Base-by-base conservation (phyloP, 2,888 invertebrate species). In the Camponotus fellah region DNA sequence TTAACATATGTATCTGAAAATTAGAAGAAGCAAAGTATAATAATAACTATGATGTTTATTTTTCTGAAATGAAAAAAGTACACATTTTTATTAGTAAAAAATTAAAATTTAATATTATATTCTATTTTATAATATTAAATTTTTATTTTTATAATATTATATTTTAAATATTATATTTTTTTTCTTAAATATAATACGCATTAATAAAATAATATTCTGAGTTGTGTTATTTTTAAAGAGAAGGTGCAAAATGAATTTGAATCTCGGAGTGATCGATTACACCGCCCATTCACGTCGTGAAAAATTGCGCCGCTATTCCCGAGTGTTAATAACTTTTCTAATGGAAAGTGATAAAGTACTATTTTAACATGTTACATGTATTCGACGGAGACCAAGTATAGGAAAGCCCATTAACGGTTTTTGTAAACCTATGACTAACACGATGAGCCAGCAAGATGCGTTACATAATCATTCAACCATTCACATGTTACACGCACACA, bases 331-430 rank as follows among this genome's bases (percentile, higher is more conserved):
- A 79, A 71, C 79, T 79, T 71, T 79, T 79, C 71, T 71, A 79
- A 79, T 79, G 79, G 79, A 79, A 79, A 71, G 71, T 79, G 71
- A 79, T 79, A 79, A 79, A 79, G 71, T 79, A 71, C 79, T 79
- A 79, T 79, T 71, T 60, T 69, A 79, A 79, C 58, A 34, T 46
- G 79, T 79, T 79, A 79, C 69, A 34, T 71, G 79, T 21, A 60
- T 71, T 79, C 58, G 79, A 79, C 58, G 34, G 58, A 64, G 46
- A 46, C 62, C 34, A 34, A 79, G 69, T 43, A 53, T 8, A 58
- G 79, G 58, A 60, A 79, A 79, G 58, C 60, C 43, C 79, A 79
- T 79, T 71, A 71, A 71, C 58, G 71, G 58, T 79, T 79, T 79
- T 79, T 60, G 71, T 79, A 71, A 79, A 71, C 21, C 58, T 46